Conservation (phyloP, 2,113 vertebrate genomes). For the Syngnathus floridae region DNA sequence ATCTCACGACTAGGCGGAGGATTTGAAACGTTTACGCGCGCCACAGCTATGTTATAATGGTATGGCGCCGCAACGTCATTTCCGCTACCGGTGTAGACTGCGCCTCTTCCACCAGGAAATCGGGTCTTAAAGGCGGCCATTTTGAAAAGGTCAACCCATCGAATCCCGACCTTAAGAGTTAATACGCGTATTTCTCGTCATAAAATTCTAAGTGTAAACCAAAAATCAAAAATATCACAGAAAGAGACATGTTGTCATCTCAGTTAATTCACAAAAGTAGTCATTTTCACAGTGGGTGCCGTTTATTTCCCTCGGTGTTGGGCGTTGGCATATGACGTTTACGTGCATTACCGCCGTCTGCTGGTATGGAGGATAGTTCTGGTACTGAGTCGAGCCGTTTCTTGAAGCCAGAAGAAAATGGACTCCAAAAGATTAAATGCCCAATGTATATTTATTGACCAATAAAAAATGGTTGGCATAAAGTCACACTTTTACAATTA, state of each 20-base stretch:
- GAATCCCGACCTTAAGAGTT: background rate
- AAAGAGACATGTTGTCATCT: too few species aligned
- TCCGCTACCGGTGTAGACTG: conserved; percentile 27
- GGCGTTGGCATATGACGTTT: too few species aligned
- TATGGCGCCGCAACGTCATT: conserved; percentile 36
- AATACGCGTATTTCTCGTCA: too few species aligned
- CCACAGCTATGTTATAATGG: conserved; percentile 32
- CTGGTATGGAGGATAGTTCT: too few species aligned
- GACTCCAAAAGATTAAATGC: background rate
- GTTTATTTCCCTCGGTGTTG: too few species aligned
- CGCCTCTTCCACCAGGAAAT: background rate
- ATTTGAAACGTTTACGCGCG: conserved; percentile 39
- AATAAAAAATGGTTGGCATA: background rate
- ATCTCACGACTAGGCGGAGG: accelerated
- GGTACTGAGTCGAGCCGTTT: too few species aligned
- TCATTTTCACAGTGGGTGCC: too few species aligned
- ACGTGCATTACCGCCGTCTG: too few species aligned
- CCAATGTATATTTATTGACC: background rate
- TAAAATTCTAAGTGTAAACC: too few species aligned
- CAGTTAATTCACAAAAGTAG: too few species aligned
- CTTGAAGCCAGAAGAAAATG: too few species aligned
- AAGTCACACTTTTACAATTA: background rate
- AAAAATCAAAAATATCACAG: too few species aligned
- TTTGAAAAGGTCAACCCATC: conserved; percentile 27
- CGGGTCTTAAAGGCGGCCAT: conserved; percentile 12